Percentiles rank a stretch among this genome's conserved stretches.
phyloP scores from a whole-genome alignment of 2,797 vertebrate species.

The Poeciliopsis presidionis region DNA sequence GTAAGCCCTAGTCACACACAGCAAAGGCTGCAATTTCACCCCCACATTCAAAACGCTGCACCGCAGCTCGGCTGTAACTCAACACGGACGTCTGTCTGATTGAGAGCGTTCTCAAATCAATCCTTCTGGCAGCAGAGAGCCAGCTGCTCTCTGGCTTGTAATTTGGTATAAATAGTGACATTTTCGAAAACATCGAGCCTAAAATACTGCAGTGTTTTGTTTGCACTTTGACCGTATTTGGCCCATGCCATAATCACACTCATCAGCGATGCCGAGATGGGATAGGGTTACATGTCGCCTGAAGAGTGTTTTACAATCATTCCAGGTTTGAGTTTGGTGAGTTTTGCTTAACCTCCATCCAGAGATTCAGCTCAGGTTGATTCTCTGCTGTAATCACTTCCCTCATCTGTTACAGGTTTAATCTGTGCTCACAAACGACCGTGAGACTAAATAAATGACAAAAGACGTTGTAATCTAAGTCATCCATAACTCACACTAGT shows the following conservation, averaged over 20 bases:
- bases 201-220: slow-evolving; percentile 59
- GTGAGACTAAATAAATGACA: neutral
- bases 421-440: neutral
- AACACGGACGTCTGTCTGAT: slow-evolving; percentile 59
- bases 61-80: slow-evolving; percentile 53
- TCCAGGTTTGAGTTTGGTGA: slow-evolving; percentile 20
- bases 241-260: slow-evolving; percentile 47
- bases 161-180: slow-evolving; percentile 71
- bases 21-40: slow-evolving; percentile 69
- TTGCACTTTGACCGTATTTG: slow-evolving; percentile 61
- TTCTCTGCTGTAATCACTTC: slow-evolving; percentile 6
- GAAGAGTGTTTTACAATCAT: slow-evolving; percentile 20
- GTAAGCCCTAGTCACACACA: slow-evolving; percentile 58
- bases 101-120: slow-evolving; percentile 70
- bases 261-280: slow-evolving; percentile 34
- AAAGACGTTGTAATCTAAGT: slow-evolving; percentile 16
- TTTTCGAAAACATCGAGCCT: slow-evolving; percentile 57
- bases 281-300: slow-evolving; percentile 47
- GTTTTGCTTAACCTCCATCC: neutral
- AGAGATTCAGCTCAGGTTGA: slow-evolving; percentile 2
- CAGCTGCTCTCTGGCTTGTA: slow-evolving; percentile 64
- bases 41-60: slow-evolving; percentile 61
- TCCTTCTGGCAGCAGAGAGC: slow-evolving; percentile 54
- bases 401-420: neutral
- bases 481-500: neutral